phyloP scores from a whole-genome alignment of 2,888 invertebrate species.

The Junonia oenone region DNA sequence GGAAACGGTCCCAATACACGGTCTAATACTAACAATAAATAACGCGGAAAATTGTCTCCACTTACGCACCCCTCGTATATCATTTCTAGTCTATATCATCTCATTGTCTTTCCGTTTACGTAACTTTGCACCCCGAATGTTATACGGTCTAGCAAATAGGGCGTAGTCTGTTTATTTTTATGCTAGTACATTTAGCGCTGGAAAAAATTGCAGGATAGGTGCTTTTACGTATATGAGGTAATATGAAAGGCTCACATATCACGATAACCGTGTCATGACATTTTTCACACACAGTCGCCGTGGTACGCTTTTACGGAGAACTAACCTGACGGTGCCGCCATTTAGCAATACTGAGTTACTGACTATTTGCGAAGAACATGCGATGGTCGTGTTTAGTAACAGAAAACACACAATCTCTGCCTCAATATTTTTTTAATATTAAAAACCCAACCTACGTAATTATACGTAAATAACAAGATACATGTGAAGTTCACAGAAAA shows the following conservation, averaged over 20 bases:
- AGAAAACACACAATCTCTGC: neutral
- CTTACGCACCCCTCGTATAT: slow-evolving; percentile 49
- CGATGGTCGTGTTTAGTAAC: neutral
- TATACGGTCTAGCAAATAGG: slow-evolving; percentile 44
- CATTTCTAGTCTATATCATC: slow-evolving; percentile 53
- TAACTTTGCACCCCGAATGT: slow-evolving; percentile 46
- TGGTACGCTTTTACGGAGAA: slow-evolving; percentile 20
- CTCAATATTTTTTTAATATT: neutral
- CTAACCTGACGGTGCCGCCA: slow-evolving; percentile 17
- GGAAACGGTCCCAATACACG: slow-evolving; percentile 47
- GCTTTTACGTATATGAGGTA: slow-evolving; percentile 12
- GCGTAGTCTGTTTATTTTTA: slow-evolving; percentile 48
- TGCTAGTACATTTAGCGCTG: slow-evolving; percentile 27
- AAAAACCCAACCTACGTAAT: too few species aligned
- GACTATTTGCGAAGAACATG: slow-evolving; percentile 13
- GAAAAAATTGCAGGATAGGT: slow-evolving; percentile 13
- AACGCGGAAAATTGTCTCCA: slow-evolving; percentile 54
- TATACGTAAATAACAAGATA: too few species aligned
- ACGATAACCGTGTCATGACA: slow-evolving; percentile 19
- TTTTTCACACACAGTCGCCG: slow-evolving; percentile 19
- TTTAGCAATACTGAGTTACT: slow-evolving; percentile 9
- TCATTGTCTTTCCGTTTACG: slow-evolving; percentile 47
- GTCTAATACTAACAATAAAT: slow-evolving; percentile 55
- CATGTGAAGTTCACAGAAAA: too few species aligned
- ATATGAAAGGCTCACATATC: slow-evolving; percentile 22